These are phyloP conservation scores for Sarcophaga carnaria DNA, from an alignment of 2,888 invertebrate species.

Conservation along the genomic window DNA sequence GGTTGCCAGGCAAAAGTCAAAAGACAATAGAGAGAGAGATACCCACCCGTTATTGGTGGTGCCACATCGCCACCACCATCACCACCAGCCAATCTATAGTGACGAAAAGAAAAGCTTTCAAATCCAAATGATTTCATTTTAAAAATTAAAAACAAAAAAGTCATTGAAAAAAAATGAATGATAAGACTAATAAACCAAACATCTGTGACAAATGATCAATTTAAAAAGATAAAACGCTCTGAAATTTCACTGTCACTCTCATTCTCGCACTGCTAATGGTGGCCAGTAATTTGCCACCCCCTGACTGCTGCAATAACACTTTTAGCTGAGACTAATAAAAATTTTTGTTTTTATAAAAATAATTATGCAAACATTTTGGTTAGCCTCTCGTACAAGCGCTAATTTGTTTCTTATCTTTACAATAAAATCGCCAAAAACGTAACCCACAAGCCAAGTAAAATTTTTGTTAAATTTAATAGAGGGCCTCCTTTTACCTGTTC, in stretches of 20 bases:
- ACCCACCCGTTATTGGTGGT: conserved; percentile 34
- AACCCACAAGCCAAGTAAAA: neutral
- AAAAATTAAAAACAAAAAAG: conserved; percentile 19
- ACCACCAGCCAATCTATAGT: conserved; percentile 6
- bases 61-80: conserved; percentile 46
- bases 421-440: conserved; percentile 73
- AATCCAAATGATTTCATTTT: conserved; percentile 59
- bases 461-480: conserved; percentile 67
- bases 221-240: conserved; percentile 73
- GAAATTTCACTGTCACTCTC: conserved; percentile 33
- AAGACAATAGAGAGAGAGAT: conserved; percentile 48
- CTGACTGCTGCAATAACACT: neutral
- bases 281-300: neutral
- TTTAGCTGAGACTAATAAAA: conserved; percentile 46
- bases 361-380: conserved; percentile 64
- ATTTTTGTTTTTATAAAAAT: conserved; percentile 49
- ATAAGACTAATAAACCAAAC: conserved; percentile 72
- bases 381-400: conserved; percentile 72
- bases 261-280: neutral
- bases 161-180: neutral
- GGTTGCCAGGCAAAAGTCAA: conserved; percentile 54
- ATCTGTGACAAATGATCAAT: conserved; percentile 80
- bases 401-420: conserved; percentile 80
- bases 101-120: conserved; percentile 55
- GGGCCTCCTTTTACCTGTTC: conserved; percentile 26